Evolutionary conservation across 2,888 invertebrate species (phyloP).

Genomic region (Dyspetes luteomarginatus): DNA sequence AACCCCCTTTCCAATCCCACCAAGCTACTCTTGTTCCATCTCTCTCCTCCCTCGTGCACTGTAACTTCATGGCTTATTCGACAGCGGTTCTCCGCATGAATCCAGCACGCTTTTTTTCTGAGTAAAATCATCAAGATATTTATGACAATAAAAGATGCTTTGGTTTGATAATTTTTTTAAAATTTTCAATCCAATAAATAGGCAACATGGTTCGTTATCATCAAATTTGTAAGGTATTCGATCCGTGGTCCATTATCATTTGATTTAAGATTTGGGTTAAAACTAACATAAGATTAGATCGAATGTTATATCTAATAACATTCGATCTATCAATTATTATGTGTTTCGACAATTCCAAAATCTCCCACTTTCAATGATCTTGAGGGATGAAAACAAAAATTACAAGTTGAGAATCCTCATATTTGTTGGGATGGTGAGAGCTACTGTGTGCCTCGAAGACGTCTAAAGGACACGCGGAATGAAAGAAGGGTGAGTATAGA

Average conservation of each 20-base stretch:
- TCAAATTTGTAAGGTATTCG: too few relatives aligned
- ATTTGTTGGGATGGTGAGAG: conserved; percentile 67
- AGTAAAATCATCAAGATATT: not conserved
- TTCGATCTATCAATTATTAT: too few relatives aligned
- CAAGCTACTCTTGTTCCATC: conserved; percentile 59
- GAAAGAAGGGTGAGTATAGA: conserved; percentile 72
- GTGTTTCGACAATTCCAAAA: not conserved
- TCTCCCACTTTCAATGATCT: not conserved
- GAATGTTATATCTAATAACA: too few relatives aligned
- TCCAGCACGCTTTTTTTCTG: not conserved
- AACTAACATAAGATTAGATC: too few relatives aligned
- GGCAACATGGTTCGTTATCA: too few relatives aligned
- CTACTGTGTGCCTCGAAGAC: conserved; percentile 65
- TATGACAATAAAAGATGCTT: too few relatives aligned
- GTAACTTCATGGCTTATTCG: conserved; percentile 64
- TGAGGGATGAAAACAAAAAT: not conserved
- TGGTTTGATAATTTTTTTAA: not conserved
- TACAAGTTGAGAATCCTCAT: conserved; percentile 44
- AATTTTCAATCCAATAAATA: too few relatives aligned
- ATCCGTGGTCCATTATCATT: too few relatives aligned
- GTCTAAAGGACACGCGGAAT: conserved; percentile 75
- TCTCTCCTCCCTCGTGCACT: conserved; percentile 40
- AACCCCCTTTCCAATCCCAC: conserved; percentile 67
- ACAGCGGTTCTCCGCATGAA: conserved; percentile 69
- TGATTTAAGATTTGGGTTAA: not conserved